Evolutionary conservation across 2,797 vertebrate genomes (phyloP), one percentile per base, ranked within the genome.

Genomic region (Arremon brunneinucha): DNA sequence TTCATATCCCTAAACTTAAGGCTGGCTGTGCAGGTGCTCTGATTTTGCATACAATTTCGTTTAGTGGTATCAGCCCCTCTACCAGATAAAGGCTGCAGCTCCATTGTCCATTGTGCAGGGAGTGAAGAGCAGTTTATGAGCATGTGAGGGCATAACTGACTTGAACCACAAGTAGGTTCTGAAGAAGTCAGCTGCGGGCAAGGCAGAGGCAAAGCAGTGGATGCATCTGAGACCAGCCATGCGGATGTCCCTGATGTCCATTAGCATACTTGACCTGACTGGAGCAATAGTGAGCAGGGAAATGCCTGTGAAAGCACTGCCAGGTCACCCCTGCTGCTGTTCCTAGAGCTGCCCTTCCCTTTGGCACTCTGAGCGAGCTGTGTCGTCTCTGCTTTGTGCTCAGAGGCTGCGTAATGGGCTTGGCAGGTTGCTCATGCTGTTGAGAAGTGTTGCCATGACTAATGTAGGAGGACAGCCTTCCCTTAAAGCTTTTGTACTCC

Each of bases 51-150:
- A 24, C 2, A 24, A 4, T 70, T 87, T 21, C 8, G 5, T 30
- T 47, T 37, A 30, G 37, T 70, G 46, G 7, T 4, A 4, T 70
- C 37, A 75, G 27, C 6, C 11, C 20, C 34, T 37, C 17, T 76
- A 35, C 26, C 60, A 83, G 68, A 24, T 14, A 77, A 83, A 49
- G 14, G 14, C 22, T 63, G 85, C 37, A 67, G 26, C 28, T 72
- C 28, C 0, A 0, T 17, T 34, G 52, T 72, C 28, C 0, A 0
- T 17, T 34, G 52, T 62, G 24, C n/a, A 35, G 67, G 21, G 17
- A 57, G 19, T 44, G 23, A 89, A 30, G 18, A 83, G 50, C 11
- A 55, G 9, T 47, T 83, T 34, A 14, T 27, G 32, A 1, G 2
- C 28, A 6, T 30, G n/a, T 8, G 14, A 55, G 35, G 52, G 34